These are phyloP conservation scores for Strix occidentalis DNA, from an alignment of 2,797 vertebrate species.

Conservation along the genomic window DNA sequence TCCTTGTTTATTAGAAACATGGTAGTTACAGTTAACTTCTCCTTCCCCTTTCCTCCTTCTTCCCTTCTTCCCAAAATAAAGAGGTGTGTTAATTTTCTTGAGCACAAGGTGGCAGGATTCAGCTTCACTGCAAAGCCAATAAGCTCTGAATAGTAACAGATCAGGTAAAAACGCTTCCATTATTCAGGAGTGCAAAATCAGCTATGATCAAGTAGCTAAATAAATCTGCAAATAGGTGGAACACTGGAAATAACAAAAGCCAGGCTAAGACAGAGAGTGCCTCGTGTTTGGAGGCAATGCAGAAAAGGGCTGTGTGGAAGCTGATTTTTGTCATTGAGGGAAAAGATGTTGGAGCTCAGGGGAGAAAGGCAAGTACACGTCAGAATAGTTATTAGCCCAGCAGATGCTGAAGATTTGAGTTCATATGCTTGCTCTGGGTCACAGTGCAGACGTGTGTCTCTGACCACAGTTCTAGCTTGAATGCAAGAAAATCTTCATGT, in stretches of 20 bases:
- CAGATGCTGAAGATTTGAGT: not conserved
- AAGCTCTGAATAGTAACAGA: not conserved
- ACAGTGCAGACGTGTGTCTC: accelerated
- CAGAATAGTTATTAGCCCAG: not conserved
- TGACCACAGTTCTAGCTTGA: not conserved
- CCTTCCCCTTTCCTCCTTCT: not conserved
- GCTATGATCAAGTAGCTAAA: constrained; percentile 1
- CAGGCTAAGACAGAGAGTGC: not conserved
- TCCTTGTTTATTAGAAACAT: not conserved
- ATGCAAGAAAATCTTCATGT: not conserved
- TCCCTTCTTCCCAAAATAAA: not conserved
- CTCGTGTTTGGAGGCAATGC: not conserved
- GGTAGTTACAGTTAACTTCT: not conserved
- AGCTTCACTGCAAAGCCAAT: constrained; percentile 4
- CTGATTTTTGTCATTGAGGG: not conserved
- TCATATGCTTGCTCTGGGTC: not conserved
- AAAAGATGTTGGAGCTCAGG: not conserved
- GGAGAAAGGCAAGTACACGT: not conserved
- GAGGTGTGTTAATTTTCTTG: constrained; percentile 33
- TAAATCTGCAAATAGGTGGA: not conserved
- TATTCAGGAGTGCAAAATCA: constrained; percentile 41
- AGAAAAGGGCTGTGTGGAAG: not conserved
- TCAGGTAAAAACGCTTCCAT: not conserved
- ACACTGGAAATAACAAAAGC: not conserved
- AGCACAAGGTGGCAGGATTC: constrained; percentile 73